phyloP scores from a whole-genome alignment of 2,797 vertebrate genomes.

The Caiman crocodilus region DNA sequence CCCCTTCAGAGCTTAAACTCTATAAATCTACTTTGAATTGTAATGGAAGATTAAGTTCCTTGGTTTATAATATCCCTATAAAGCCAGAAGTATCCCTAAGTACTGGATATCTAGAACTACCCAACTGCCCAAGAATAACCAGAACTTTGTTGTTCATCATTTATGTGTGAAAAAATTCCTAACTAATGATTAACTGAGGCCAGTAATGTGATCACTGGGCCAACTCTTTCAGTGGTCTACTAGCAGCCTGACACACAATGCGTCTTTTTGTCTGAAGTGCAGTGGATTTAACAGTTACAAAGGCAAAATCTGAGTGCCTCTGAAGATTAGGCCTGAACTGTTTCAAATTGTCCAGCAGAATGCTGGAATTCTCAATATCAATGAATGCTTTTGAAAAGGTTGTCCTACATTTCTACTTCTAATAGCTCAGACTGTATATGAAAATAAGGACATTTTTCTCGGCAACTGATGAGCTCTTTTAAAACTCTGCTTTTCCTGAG shows the following conservation, averaged over 20 bases:
- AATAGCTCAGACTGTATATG: rapidly evolving
- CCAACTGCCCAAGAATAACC: background rate
- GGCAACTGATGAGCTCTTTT: rapidly evolving
- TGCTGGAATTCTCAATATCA: background rate
- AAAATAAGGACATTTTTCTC: background rate
- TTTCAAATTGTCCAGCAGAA: background rate
- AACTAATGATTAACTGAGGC: background rate
- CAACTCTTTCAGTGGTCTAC: background rate
- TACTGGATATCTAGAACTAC: background rate
- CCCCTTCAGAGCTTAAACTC: background rate
- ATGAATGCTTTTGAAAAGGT: background rate
- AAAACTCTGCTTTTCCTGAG: background rate
- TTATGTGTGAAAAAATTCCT: background rate
- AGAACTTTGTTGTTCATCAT: background rate
- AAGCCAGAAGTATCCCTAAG: background rate
- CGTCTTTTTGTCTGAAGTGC: background rate
- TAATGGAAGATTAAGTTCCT: background rate
- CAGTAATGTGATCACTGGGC: background rate
- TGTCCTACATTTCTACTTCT: background rate
- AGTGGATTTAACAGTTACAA: rapidly evolving
- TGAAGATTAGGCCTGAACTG: background rate
- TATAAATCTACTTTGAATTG: background rate
- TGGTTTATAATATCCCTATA: background rate
- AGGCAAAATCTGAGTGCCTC: rapidly evolving
- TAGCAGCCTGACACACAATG: background rate